Evolutionary conservation across 2,888 invertebrate species (phyloP).

Genomic region (Dasysyrphus tricinctus): DNA sequence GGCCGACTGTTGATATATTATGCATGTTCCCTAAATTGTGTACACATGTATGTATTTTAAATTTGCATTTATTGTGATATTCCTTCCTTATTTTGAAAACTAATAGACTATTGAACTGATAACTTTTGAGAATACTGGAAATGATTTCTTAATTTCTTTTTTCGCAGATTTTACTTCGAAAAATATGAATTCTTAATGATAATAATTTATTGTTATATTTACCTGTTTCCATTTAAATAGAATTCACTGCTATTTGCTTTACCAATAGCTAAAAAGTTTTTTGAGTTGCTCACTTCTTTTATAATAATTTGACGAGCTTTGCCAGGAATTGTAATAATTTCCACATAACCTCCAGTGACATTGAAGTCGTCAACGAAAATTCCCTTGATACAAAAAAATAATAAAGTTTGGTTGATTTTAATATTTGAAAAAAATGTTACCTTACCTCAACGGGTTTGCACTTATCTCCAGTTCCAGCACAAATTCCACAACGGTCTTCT

Average conservation of each 20-base stretch:
- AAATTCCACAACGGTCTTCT: conserved; percentile 94
- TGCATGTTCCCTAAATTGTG: too few species aligned
- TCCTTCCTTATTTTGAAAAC: too few species aligned
- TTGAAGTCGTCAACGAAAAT: conserved; percentile 83
- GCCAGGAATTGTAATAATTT: conserved; percentile 89
- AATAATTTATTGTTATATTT: too few species aligned
- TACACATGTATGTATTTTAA: too few species aligned
- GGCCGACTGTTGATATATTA: too few species aligned
- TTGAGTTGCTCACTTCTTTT: conserved; percentile 89
- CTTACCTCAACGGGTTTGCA: conserved; percentile 88
- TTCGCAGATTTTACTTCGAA: too few species aligned
- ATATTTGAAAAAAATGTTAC: not conserved
- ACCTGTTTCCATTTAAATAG: conserved; percentile 91
- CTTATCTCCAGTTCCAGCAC: conserved; percentile 92
- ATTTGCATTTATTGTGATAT: too few species aligned
- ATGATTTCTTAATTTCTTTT: too few species aligned
- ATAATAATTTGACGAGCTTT: conserved; percentile 92
- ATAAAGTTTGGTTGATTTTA: not conserved
- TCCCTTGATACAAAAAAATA: conserved; percentile 76
- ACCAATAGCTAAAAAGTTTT: conserved; percentile 91
- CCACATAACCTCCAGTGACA: conserved; percentile 86
- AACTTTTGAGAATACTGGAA: too few species aligned
- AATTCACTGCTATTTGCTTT: conserved; percentile 88
- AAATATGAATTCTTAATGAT: too few species aligned
- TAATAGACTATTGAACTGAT: too few species aligned